These are phyloP conservation scores for Aquatica leii DNA, from an alignment of 2,888 invertebrate genomes.

Conservation along the genomic window DNA sequence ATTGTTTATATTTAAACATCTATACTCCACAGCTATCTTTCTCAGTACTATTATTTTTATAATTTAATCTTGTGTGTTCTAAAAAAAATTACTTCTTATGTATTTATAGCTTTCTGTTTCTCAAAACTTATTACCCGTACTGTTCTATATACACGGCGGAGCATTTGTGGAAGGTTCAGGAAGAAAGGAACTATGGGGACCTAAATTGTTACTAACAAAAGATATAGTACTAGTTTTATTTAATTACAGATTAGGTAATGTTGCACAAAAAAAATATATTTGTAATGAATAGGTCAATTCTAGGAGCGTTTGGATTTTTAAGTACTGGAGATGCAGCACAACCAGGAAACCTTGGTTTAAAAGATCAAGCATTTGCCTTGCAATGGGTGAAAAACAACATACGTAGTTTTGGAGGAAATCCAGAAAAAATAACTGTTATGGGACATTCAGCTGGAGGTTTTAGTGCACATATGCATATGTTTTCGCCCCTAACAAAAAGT, in stretches of 20 bases:
- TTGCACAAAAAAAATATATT: too few species aligned
- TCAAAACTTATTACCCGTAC: conserved; percentile 67
- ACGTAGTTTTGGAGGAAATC: conserved; percentile 15
- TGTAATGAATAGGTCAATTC: not conserved
- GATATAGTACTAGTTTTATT: conserved; percentile 73
- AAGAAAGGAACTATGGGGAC: conserved; percentile 72
- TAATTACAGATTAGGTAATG: conserved; percentile 72
- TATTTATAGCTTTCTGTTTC: too few species aligned
- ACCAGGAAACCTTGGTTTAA: conserved; percentile 19
- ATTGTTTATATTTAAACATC: conserved; percentile 58
- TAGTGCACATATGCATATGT: conserved; percentile 2
- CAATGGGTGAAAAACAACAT: conserved; percentile 22
- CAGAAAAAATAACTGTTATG: conserved; percentile 15
- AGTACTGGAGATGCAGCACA: conserved; percentile 12
- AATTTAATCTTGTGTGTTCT: too few species aligned
- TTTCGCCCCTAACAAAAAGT: conserved; percentile 16
- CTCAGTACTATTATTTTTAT: too few species aligned
- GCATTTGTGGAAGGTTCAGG: conserved; percentile 78
- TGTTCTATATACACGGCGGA: conserved; percentile 79
- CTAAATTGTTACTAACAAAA: conserved; percentile 72
- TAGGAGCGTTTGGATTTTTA: conserved; percentile 21
- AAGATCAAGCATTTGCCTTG: conserved; percentile 17
- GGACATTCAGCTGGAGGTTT: conserved; percentile 17
- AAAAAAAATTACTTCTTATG: too few species aligned
- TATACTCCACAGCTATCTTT: conserved; percentile 65